Evolutionary conservation across 2,797 vertebrate genomes (phyloP), one percentile per base, ranked within the genome.

Genomic region (Eupleurogrammus muticus): DNA sequence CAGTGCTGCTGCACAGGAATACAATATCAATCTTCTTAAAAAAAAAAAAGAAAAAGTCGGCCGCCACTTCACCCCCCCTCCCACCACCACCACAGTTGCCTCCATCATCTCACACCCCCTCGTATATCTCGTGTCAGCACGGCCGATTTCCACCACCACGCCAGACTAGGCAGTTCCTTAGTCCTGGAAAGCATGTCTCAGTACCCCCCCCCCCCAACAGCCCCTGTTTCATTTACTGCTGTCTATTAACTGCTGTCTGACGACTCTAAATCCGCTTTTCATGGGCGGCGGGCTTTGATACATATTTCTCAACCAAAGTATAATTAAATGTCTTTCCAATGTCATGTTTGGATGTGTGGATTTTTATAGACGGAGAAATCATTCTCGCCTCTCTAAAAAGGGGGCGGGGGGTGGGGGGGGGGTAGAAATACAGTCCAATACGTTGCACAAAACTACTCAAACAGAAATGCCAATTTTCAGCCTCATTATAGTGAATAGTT

Each of bases 261-360:
- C 78, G 63, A 82, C 79, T 89, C 83, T 70, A 90, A 92, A 91
- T 87, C 89, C 76, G 67, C 85, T 89, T 90, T 90, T 87, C 82
- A 85, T 82, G 69, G 80, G 71, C 59, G 63, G 78, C 71, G 66
- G 53, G 72, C 77, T 90, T 87, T 90, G 82, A 90, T 90, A 86
- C 77, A 87, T 85, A 86, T 90, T 89, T 88, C 80, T 79, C 70
- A 79, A 85, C 66, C 74, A 84, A 89, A 79, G 79, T 79, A 77
- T 93, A 91, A 93, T 93, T 93, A 93, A 92, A 94, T 88, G 88
- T 91, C 90, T 88, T 86, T 83, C 79, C 84, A 83, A 88, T 91
- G 87, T 91, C 86, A 86, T 77, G 78, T 88, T 87, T 87, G 70
- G 74, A 80, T 83, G 73, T 81, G 71, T 86, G 79, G 73, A 68